Base-by-base conservation (phyloP, 2,797 vertebrate genomes). In the Falco rusticolus region DNA sequence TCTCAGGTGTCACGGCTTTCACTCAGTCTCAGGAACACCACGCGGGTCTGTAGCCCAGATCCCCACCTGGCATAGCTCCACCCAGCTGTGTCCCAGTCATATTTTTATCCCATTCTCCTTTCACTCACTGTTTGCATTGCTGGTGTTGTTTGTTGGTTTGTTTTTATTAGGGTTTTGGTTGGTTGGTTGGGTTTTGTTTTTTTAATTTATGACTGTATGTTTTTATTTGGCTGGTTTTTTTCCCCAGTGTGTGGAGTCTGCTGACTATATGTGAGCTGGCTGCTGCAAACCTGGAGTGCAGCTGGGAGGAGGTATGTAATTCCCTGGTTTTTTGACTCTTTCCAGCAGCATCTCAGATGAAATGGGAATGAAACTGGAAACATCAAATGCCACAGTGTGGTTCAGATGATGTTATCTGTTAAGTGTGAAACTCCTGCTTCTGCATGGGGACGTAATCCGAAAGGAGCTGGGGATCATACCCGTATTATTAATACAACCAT, bases 351-450 rank as follows among this genome's bases (percentile, higher is more conserved):
- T 15, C 8, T 50, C 45, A 57, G 51, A 43, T 37, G 28, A 76
- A 78, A 66, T 11, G 54, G 15, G 26, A 59, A 47, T 34, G 16
- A 59, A 54, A 19, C 4, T 65, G 39, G 13, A 79, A 91, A 48
- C 19, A 16, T 57, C 3, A 1, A 39, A 22, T 72, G 50, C 25
- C n/a, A 50, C 0, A 0, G 2, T 51, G 34, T 48, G 39, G 15
- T 63, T 81, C 79, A 80, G 43, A 39, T 72, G 21, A 34, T 50
- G 37, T 37, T 64, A 13, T 43, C 6, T 69, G 4, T 74, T 80
- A 41, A 50, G 39, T 24, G 39, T 63, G 60, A 87, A 92, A 85
- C 60, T 70, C 18, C 31, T 80, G 17, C 12, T 76, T 51, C 64
- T 77, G 47, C 53, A 17, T 16, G 48, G 41, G 56, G n/a, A 26